Evolutionary conservation across 2,888 invertebrate genomes (phyloP), one percentile per base, ranked within the genome.

Genomic region (Gortyna flavago): DNA sequence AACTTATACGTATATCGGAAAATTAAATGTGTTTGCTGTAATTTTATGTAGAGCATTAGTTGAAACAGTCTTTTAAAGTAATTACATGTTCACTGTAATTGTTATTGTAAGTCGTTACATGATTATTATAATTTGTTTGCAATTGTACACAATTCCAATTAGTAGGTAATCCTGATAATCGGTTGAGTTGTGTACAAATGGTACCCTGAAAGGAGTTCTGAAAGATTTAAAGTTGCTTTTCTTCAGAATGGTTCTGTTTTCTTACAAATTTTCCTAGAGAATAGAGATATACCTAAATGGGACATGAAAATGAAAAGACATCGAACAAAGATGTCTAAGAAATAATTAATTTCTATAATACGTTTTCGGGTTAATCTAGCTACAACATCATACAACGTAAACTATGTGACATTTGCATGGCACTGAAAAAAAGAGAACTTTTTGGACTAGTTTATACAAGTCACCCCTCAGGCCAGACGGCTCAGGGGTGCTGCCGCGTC

Each of bases 401-500:
- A 35, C 16, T 4, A 66, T 29, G 18, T 54, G 29, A 69, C 9
- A 67, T 70, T 76, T 59, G 44, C 54, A 64, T 70, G n/a, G 7
- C 51, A 21, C 13, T 21, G 21, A 68, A 59, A 72, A 77, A 85
- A 80, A 72, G 48, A 4, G n/a, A 41, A 51, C 18, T 73, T 72
- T 76, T 76, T 77, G 70, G 61, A 75, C 84, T 79, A 84, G 84
- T 79, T 84, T 80, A 84, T 83, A 83, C 82, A 79, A 76, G 87
- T 86, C 87, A 89, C 87, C 87, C 89, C 81, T 84, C 86, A 72
- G 84, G 76, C 78, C 86, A 72, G 85, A 76, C 78, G 48, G 51
- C 74, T 51, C 70, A 77, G 83, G 86, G 88, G 82, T 79, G 86
- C 83, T 79, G 80, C 90, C 89, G 79, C 88, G 68, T 8, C 64